Evolutionary conservation across 2,888 invertebrate genomes (phyloP).

Genomic region (Eupelmus urozonus): DNA sequence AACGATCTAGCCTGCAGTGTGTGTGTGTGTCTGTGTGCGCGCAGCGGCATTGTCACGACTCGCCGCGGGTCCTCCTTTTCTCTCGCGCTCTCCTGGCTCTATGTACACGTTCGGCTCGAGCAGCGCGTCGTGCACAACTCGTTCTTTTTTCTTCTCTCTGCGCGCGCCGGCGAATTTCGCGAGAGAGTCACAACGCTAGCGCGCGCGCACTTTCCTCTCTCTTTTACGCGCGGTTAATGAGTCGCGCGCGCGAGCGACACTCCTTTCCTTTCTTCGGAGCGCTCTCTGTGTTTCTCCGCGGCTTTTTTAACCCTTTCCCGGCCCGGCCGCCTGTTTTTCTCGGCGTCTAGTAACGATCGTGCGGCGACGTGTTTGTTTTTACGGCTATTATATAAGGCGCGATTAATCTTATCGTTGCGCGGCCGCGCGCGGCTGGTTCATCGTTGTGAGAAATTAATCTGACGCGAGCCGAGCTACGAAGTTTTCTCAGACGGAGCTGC

Average conservation of each 20-base stretch:
- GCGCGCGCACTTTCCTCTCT: background rate
- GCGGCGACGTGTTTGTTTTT: constrained; percentile 43
- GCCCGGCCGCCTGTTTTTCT: background rate
- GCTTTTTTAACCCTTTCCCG: background rate
- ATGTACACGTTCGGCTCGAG: background rate
- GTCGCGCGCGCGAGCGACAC: background rate
- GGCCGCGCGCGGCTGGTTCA: background rate
- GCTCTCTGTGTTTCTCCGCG: background rate
- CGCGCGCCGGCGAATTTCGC: background rate
- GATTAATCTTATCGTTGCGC: constrained; percentile 44
- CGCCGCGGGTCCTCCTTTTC: constrained; percentile 35
- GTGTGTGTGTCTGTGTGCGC: background rate
- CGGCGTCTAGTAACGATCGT: constrained; percentile 5
- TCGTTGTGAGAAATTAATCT: constrained; percentile 43
- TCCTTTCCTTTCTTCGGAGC: background rate
- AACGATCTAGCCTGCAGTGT: background rate
- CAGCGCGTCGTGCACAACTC: background rate
- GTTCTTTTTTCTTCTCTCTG: constrained; percentile 5
- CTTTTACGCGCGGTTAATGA: constrained; percentile 15
- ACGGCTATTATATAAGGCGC: constrained; percentile 35
- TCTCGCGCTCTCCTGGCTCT: background rate
- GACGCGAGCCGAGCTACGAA: too few species aligned
- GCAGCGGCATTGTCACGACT: constrained; percentile 33
- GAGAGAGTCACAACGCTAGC: background rate
- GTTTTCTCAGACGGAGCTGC: too few species aligned